Percentiles rank a stretch among this genome's conserved stretches.
Conservation (phyloP, 2,888 invertebrate species). For the Pollenia labialis region DNA sequence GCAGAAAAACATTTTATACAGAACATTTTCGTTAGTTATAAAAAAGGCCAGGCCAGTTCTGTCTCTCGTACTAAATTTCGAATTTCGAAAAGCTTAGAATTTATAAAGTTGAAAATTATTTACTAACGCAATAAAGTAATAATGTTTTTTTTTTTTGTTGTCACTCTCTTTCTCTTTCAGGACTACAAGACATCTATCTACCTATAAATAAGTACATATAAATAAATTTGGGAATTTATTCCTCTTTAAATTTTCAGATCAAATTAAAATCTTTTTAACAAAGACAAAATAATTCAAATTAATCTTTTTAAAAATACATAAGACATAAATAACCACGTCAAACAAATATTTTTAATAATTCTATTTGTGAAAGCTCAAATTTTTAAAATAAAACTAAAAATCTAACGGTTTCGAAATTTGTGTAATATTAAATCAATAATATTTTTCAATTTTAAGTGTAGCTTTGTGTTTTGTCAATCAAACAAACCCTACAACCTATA, state of each 20-base stretch:
- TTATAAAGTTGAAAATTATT: too few relatives aligned
- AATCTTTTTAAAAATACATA: neutral
- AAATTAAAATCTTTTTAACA: conserved; percentile 58
- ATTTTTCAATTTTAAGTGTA: conserved; percentile 58
- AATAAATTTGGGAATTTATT: conserved; percentile 57
- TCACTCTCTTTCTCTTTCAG: conserved; percentile 49
- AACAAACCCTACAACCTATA: neutral
- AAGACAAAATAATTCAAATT: conserved; percentile 45
- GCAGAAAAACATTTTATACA: too few relatives aligned
- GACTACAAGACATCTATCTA: conserved; percentile 73
- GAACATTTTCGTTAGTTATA: too few relatives aligned
- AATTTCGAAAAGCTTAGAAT: too few relatives aligned
- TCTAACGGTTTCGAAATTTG: conserved; percentile 56
- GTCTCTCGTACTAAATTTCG: too few relatives aligned
- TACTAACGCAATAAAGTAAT: neutral
- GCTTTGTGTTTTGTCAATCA: conserved; percentile 55
- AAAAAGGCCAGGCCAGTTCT: too few relatives aligned
- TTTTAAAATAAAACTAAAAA: conserved; percentile 42
- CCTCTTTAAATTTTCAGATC: conserved; percentile 59
- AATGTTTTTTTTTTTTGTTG: neutral
- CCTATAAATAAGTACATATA: conserved; percentile 46
- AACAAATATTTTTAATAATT: conserved; percentile 32
- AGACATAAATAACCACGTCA: conserved; percentile 18
- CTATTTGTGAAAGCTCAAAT: conserved; percentile 58
- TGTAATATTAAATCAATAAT: conserved; percentile 54